These are phyloP conservation scores for Micronycteris hirsuta DNA, from an alignment of 2,113 vertebrate species.

Conservation along the genomic window DNA sequence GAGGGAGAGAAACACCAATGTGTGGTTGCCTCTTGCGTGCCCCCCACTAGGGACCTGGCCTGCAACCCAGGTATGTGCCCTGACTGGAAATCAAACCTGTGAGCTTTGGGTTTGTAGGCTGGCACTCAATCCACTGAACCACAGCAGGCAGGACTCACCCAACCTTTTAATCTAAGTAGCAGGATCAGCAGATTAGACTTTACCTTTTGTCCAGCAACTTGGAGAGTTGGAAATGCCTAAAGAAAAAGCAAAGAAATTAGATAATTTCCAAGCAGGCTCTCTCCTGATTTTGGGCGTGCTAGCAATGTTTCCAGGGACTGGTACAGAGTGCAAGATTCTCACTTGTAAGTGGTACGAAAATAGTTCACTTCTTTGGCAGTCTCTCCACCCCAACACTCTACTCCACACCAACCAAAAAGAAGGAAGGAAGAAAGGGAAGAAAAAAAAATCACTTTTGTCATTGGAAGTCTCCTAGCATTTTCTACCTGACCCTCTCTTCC, in stretches of 20 bases:
- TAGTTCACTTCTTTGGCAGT: not conserved
- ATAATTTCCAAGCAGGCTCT: not conserved
- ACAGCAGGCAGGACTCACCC: not conserved
- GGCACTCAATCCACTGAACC: no score
- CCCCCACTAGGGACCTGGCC: no score
- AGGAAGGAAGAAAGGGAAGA: not conserved
- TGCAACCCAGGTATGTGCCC: no score
- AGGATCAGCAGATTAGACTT: slow-evolving; percentile 34
- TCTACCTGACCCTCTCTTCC: not conserved
- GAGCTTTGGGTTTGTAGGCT: no score
- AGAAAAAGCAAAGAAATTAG: not conserved
- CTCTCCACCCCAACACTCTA: not conserved
- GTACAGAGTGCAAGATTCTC: not conserved
- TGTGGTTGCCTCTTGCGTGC: no score
- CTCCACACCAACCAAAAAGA: not conserved
- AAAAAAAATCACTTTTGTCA: not conserved
- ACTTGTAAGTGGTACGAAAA: slow-evolving; percentile 11
- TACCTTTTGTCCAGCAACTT: not conserved
- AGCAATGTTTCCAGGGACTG: slow-evolving; percentile 18
- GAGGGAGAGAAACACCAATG: no score
- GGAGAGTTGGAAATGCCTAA: not conserved
- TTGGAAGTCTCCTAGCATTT: slow-evolving; percentile 8
- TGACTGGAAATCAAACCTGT: no score
- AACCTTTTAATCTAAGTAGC: slow-evolving; percentile 20
- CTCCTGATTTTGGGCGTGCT: not conserved